Conservation (phyloP, 2,113 vertebrate species). For the Stegostoma tigrinum region DNA sequence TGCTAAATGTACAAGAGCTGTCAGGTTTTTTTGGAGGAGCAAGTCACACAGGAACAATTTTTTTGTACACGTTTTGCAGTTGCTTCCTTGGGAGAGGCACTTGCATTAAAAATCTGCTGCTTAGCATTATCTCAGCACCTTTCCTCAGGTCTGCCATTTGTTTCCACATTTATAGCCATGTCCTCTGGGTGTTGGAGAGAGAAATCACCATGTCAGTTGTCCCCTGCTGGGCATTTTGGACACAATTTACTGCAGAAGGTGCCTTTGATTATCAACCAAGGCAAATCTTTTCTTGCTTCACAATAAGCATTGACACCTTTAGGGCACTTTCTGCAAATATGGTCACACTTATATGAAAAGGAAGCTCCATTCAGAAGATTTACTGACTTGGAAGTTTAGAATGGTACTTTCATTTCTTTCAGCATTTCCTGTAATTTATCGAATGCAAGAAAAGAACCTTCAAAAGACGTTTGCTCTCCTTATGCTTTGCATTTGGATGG, state of each 20-base stretch:
- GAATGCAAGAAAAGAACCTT: background rate
- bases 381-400: background rate
- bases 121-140: background rate
- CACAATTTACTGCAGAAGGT: conserved; percentile 4
- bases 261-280: background rate
- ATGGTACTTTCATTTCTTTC: background rate
- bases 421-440: background rate
- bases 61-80: background rate
- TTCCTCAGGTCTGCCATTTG: background rate
- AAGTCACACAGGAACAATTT: background rate
- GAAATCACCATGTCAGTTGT: background rate
- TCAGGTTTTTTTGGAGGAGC: background rate
- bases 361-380: background rate
- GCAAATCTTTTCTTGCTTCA: background rate
- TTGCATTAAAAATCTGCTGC: background rate
- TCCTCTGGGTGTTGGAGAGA: background rate
- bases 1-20: background rate
- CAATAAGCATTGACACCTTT: background rate
- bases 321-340: background rate
- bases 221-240: background rate
- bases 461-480: background rate
- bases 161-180: background rate
- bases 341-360: background rate
- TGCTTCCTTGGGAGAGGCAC: background rate
- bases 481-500: background rate